phyloP scores from a whole-genome alignment of 1,140 invertebrate species.

The Drosophila kanapiae region DNA sequence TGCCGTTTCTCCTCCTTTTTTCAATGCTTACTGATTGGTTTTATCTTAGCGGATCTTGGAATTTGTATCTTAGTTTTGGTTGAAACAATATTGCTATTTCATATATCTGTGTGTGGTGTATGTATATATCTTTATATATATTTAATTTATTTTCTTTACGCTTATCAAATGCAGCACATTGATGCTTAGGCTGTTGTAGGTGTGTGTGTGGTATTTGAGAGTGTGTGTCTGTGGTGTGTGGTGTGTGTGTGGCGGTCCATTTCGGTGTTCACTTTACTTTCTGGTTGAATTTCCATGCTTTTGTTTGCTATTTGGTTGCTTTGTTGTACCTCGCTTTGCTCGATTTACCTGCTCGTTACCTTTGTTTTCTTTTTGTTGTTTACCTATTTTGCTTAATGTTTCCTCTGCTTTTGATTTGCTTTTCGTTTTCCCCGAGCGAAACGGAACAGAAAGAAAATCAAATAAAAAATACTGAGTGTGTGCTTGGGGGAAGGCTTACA shows the following conservation, averaged over 20 bases:
- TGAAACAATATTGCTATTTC: conserved; percentile 63
- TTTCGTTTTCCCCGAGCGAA: neutral
- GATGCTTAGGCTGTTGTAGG: conserved; percentile 72
- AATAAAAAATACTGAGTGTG: conserved; percentile 30
- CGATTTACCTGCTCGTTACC: conserved; percentile 31
- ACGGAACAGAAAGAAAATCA: neutral
- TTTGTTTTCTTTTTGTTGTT: conserved; percentile 6
- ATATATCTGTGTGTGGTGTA: conserved; percentile 33
- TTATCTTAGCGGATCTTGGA: conserved; percentile 39
- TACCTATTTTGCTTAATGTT: conserved; percentile 3
- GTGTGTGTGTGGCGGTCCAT: conserved; percentile 56
- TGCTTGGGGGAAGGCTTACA: neutral
- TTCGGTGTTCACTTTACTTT: conserved; percentile 66
- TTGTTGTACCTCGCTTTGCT: conserved; percentile 46
- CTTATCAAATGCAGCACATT: conserved; percentile 80
- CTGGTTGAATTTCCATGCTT: conserved; percentile 14
- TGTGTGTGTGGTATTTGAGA: conserved; percentile 3
- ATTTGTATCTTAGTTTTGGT: conserved; percentile 37
- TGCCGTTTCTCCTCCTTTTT: conserved; percentile 18
- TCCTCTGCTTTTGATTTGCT: conserved; percentile 25
- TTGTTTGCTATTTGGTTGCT: conserved; percentile 65
- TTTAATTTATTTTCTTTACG: conserved; percentile 50
- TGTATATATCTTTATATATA: conserved; percentile 55
- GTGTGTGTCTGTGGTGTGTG: conserved; percentile 16
- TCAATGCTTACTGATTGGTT: conserved; percentile 48